A percentile compares a stretch with the other conserved stretches of the same genome.
Evolutionary conservation across 2,888 invertebrate species (phyloP).

Genomic region (Oeneis ivallda): DNA sequence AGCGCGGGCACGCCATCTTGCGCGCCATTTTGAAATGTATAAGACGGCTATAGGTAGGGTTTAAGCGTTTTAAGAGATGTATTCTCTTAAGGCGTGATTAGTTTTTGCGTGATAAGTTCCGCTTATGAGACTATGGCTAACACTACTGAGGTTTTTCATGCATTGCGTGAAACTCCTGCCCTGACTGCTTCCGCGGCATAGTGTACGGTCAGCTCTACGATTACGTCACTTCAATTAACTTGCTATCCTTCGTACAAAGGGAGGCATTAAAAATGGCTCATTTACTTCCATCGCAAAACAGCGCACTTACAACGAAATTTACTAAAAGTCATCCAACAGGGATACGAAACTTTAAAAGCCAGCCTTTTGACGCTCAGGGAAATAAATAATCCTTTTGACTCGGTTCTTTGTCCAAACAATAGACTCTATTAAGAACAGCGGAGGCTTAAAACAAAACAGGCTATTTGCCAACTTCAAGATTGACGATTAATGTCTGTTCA

Average conservation of each 20-base stretch:
- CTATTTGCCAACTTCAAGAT: slow-evolving; percentile 53
- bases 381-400: slow-evolving; percentile 75
- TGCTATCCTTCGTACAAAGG: not conserved
- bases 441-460: slow-evolving; percentile 74
- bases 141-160: no score
- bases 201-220: not conserved
- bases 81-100: no score
- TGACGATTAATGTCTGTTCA: slow-evolving; percentile 42
- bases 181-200: no score
- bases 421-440: slow-evolving; percentile 74
- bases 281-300: slow-evolving; percentile 33
- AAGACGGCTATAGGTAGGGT: no score
- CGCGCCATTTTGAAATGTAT: no score
- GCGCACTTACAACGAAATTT: slow-evolving; percentile 47
- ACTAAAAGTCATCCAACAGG: slow-evolving; percentile 61
- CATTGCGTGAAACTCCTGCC: no score
- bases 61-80: no score
- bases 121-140: no score
- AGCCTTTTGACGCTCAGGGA: slow-evolving; percentile 50
- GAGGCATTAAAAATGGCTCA: slow-evolving; percentile 12
- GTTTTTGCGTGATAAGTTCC: no score
- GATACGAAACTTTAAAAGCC: slow-evolving; percentile 59
- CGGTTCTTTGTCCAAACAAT: slow-evolving; percentile 67
- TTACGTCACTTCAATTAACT: not conserved
- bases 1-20: no score